Base-by-base conservation (phyloP, 1,140 invertebrate genomes). In the Micrasema longulum region DNA sequence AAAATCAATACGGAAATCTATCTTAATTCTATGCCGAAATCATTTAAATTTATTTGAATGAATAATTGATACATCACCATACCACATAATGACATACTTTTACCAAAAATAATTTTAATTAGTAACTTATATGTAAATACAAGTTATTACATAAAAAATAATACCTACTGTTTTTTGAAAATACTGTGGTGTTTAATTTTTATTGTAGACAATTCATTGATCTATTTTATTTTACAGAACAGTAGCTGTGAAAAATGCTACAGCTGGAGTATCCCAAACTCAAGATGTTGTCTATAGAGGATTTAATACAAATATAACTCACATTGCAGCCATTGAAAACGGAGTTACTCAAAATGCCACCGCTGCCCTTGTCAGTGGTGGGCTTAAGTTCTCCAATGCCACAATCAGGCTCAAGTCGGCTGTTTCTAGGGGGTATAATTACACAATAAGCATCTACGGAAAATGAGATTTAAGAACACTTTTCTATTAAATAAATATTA, bases 261-360 rank as follows among this genome's bases (percentile, higher is more conserved):
- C 64, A 43, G 38, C 26, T 20, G 43, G 23, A 11, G 16, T 36
- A 31, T 16, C 22, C 11, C 16, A 43, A 65, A 50, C 60, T 10
- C 69, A 75, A 47, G 69, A 72, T 69, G 48, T 75, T n/a, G 38
- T 69, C 11, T 75, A 75, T 18, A 60, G 47, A 45, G 73, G 73
- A 12, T 69, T 69, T 35, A 47, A 14, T 9, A 53, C 67, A n/a
- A 69, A 75, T 26, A 75, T 75, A 16, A 72, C 73, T 1, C 57
- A 72, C 41, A 75, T 75, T 12, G 10, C 64, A 6, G 73, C 69
- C 20, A 50, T 69, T 0, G 73, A 75, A 53, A 18, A 57, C 2
- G 73, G 73, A 36, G 5, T 64, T 10, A 45, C 69, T 9, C 73
- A 75, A 53, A 69, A 69, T 23, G 73, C 73, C 5, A 69, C 69